Evolutionary conservation across 2,888 invertebrate species (phyloP), one percentile per base, ranked within the genome.

Genomic region (Axea sp.): DNA sequence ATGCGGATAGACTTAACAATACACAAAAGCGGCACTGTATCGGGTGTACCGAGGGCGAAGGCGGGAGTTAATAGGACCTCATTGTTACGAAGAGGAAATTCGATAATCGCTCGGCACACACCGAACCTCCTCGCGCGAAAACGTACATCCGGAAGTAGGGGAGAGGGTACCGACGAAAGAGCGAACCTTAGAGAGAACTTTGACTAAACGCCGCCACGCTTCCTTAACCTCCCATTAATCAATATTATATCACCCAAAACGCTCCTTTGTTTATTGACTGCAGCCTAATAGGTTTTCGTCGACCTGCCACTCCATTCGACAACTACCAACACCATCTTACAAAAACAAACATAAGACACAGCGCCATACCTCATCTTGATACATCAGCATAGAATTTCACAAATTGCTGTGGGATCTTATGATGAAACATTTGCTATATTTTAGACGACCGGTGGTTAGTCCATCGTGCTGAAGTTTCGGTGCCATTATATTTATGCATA

Each of bases 181-280:
- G 73, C 79, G 81, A 80, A 78, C 84, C 84, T 86, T 83, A 80
- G 82, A 82, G 84, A 81, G 87, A 87, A 87, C 86, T 87, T 87
- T 86, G 87, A 86, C 87, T 87, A 86, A 87, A 87, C 85, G 86
- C 83, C 81, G 82, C 83, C 84, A 87, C 85, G 87, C 87, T 87
- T 87, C 87, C 87, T 87, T 87, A 87, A 86, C 85, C 86, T 86
- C 83, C 86, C 86, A 87, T 87, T 87, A 87, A 87, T 87, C 87
- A 87, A 87, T 87, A 87, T 87, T 87, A 87, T 86, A 87, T 86
- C 86, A 84, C 83, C 85, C 82, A 85, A 86, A 86, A 86, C 79
- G 85, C 83, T 86, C 87, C 86, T 87, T 87, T 87, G 87, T 87
- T 87, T 87, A 87, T 87, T 83, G 86, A 85, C 85, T 87, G 82